Percentiles rank a stretch among this genome's conserved stretches.
phyloP scores from a whole-genome alignment of 1,140 invertebrate species.

The Delia radicum region DNA sequence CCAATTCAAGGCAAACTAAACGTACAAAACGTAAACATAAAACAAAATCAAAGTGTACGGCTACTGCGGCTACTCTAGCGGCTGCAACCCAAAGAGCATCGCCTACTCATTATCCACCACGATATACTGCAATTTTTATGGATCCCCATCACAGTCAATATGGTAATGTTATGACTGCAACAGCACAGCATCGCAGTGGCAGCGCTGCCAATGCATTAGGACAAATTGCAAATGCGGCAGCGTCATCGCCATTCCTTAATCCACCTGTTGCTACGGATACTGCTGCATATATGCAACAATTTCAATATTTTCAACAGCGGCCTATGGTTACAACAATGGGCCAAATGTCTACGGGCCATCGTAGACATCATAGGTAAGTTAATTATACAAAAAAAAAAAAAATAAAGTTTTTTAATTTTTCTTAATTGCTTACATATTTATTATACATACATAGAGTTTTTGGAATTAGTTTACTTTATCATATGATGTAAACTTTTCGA shows the following conservation, averaged over 20 bases:
- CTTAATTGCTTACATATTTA: too few relatives aligned
- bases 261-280: constrained; percentile 18
- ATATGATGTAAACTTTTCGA: too few relatives aligned
- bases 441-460: too few relatives aligned
- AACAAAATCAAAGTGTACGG: constrained; percentile 34
- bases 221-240: constrained; percentile 35
- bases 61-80: constrained; percentile 27
- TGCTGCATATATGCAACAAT: constrained; percentile 33
- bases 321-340: constrained; percentile 31
- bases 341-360: neutral
- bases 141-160: constrained; percentile 32
- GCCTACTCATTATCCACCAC: constrained; percentile 35
- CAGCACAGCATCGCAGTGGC: neutral
- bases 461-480: too few relatives aligned
- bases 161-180: neutral
- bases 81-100: constrained; percentile 25
- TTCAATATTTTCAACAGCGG: constrained; percentile 43
- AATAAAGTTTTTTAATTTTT: too few relatives aligned
- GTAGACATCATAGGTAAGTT: constrained; percentile 16
- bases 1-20: constrained; percentile 36
- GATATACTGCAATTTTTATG: constrained; percentile 45
- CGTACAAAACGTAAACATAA: constrained; percentile 42
- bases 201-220: constrained; percentile 35
- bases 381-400: too few relatives aligned
- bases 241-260: constrained; percentile 34